Base-by-base conservation (phyloP, 2,888 invertebrate species). In the Epinotia demarniana region DNA sequence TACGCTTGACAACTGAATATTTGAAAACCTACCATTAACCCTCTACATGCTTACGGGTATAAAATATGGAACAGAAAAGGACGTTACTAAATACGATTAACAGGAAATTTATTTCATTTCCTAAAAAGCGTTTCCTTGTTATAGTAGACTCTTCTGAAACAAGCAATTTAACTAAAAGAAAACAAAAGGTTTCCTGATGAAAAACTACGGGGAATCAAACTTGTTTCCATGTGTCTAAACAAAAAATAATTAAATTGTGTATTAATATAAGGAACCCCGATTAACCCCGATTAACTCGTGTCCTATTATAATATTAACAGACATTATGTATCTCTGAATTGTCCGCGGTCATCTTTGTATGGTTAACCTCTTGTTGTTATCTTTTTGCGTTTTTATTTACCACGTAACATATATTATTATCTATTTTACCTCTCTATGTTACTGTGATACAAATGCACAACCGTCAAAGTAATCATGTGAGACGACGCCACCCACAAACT, bases 101-200 rank as follows among this genome's bases (percentile, higher is more conserved):
- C 0, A 12, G n/a, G 49, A 19, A n/a, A 9, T 11, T 33, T 88
- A 84, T 88, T 67, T 89, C 84, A 87, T 88, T 88, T 27, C 86
- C 77, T 81, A 80, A 86, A 89, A 82, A 89, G 87, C 85, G 79
- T 86, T 86, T 78, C 86, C 87, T 85, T 87, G 87, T 89, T 85
- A 79, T 78, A 78, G 77, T 58, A 77, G 78, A 70, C 78, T 75
- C 78, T 79, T 80, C 78, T 73, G 72, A 68, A 74, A 75, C 66
- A 75, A 72, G 69, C 43, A 43, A 55, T 69, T 73, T 58, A 33
- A 13, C 43, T 33, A 39, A 55, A 39, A 46, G n/a, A 33, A n/a
- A 60, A 60, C 16, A 33, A 13, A 16, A 18, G 33, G 11, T 19
- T 57, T 19, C 13, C 39, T 9, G 12, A 57, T 19, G 19, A 68